phyloP scores from a whole-genome alignment of 1,140 invertebrate genomes.

The Scaptomyza pallida region DNA sequence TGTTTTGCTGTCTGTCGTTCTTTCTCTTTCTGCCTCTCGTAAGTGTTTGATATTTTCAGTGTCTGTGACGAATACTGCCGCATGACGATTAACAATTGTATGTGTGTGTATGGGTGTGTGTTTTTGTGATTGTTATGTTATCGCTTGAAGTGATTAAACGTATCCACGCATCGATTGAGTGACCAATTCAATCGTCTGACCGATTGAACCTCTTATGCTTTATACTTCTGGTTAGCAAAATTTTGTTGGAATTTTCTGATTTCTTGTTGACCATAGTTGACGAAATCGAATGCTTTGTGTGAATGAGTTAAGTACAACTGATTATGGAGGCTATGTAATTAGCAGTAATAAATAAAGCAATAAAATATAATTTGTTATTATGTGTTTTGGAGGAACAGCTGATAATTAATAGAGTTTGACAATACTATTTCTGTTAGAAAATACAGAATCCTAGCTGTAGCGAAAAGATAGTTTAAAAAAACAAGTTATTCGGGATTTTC shows the following conservation, averaged over 20 bases:
- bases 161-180: constrained; percentile 68
- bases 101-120: not conserved
- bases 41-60: constrained; percentile 43
- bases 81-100: constrained; percentile 27
- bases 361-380: too few species aligned
- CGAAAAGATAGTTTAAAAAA: too few species aligned
- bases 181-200: constrained; percentile 13
- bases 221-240: not conserved
- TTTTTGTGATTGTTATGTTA: constrained; percentile 23
- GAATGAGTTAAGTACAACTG: too few species aligned
- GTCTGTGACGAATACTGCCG: constrained; percentile 34
- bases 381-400: too few species aligned
- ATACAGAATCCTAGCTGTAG: too few species aligned
- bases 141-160: constrained; percentile 53
- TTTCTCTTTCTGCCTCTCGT: not conserved
- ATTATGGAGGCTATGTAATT: too few species aligned
- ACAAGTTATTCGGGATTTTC: too few species aligned
- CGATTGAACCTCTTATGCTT: constrained; percentile 21
- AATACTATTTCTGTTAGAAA: too few species aligned
- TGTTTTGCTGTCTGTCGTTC: constrained; percentile 23
- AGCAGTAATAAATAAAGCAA: too few species aligned
- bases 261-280: not conserved
- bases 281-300: not conserved
- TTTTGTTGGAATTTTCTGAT: constrained; percentile 7
- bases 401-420: too few species aligned